phyloP scores from a whole-genome alignment of 1,140 invertebrate species.

The Hyposmocoma kahamanoa region DNA sequence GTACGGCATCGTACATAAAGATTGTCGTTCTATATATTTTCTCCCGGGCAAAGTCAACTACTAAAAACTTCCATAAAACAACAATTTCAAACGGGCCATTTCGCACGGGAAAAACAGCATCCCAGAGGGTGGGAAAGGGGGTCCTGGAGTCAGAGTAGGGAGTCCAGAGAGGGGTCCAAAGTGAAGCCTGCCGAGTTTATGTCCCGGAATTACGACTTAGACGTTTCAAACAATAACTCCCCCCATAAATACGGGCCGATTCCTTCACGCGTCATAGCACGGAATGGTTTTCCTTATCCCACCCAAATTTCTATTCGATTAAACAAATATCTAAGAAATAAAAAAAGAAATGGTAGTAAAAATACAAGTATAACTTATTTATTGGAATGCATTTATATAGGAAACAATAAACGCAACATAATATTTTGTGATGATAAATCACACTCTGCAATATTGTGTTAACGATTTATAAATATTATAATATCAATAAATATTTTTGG shows the following conservation, averaged over 20 bases:
- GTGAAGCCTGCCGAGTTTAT: conserved; percentile 64
- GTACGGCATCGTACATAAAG: conserved; percentile 28
- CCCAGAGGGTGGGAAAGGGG: conserved; percentile 32
- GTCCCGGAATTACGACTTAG: conserved; percentile 71
- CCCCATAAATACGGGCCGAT: conserved; percentile 68
- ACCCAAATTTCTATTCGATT: conserved; percentile 22
- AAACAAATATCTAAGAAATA: conserved; percentile 6
- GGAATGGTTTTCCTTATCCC: conserved; percentile 50
- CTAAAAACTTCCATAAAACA: conserved; percentile 73
- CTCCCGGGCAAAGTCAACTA: conserved; percentile 67
- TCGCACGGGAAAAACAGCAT: conserved; percentile 69
- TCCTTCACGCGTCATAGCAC: conserved; percentile 70
- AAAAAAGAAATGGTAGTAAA: too few relatives aligned
- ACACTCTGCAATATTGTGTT: too few relatives aligned
- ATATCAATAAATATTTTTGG: too few relatives aligned
- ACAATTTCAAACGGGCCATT: conserved; percentile 73
- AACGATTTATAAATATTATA: too few relatives aligned
- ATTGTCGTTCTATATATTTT: conserved; percentile 61
- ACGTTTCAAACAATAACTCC: conserved; percentile 73
- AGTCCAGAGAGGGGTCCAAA: conserved; percentile 34
- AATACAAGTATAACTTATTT: too few relatives aligned
- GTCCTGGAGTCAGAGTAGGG: conserved; percentile 13
- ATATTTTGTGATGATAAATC: too few relatives aligned
- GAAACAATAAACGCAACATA: too few relatives aligned
- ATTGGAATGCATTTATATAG: too few relatives aligned